Base-by-base conservation (phyloP, 2,888 invertebrate genomes). In the Pyrocoelia pectoralis region DNA sequence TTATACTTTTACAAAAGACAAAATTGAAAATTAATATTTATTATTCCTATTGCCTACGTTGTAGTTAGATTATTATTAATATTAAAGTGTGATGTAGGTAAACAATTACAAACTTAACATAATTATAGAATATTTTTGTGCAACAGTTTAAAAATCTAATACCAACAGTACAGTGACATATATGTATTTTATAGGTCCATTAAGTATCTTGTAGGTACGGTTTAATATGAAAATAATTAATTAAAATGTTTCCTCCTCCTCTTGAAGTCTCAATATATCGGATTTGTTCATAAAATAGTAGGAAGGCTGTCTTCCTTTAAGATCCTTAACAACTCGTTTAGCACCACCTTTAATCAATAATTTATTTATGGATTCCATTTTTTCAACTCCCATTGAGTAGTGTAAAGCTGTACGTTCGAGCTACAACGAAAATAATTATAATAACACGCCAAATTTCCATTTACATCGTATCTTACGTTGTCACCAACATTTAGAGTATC, bases 271-370 rank as follows among this genome's bases (percentile, higher is more conserved):
- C 66, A 91, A 82, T 74, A 96, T 93, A 70, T 95, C 95, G 0
- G 93, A 91, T 80, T 94, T 94, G 80, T 95, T 94, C 88, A 95
- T 93, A 78, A 93, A 95, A 81, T 95, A 96, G 81, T 94, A 95
- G 33, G 93, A 92, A 0, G 95, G 94, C 75, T 94, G 94, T 46
- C 95, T 87, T 59, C 94, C 94, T 82, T 93, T 93, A 76, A 95
- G 84, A 82, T 96, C 95, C 79, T 95, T 94, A 2, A 89, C 84
- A 0, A 92, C 90, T 63, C 95, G 85, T 77, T 91, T 91, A 40
- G 95, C 92, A 28, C 95, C 95, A 8, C 92, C 89, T 74, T 91
- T 87, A 55, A 94, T 93, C 19, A 96, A 84, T 54, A 94, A 87
- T 67, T 89, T 86, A 75, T 93, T 94, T 46, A 95, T 83, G 8